Percentiles rank a stretch among this genome's conserved stretches.
These are phyloP conservation scores for Dasyornis broadbenti DNA, from an alignment of 2,113 vertebrate genomes.

Conservation along the genomic window DNA sequence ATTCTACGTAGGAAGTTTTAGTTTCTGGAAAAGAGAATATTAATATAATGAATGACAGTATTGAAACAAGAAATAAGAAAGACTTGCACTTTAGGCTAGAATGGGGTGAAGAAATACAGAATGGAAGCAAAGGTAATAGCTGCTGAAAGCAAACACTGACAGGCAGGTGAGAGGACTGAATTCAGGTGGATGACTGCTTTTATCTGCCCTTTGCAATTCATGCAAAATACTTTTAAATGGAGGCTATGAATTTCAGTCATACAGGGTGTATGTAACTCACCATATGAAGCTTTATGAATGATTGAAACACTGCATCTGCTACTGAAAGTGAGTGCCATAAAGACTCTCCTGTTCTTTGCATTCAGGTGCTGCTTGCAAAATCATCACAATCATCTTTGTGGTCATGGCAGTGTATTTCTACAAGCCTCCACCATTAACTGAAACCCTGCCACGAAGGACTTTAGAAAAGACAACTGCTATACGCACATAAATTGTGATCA, in stretches of 20 bases:
- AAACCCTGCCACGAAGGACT: not conserved
- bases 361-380: slow-evolving; percentile 75
- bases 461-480: not conserved
- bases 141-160: not conserved
- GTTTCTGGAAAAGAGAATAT: not conserved
- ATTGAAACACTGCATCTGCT: not conserved
- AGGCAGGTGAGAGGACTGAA: not conserved
- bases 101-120: not conserved
- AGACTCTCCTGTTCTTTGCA: not conserved
- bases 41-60: not conserved
- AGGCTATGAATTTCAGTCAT: not conserved
- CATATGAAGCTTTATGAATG: not conserved
- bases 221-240: not conserved
- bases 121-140: not conserved
- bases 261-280: not conserved
- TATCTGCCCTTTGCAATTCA: not conserved
- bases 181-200: not conserved
- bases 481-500: not conserved
- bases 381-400: slow-evolving; percentile 66
- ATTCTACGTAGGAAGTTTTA: not conserved
- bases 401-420: slow-evolving; percentile 67
- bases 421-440: slow-evolving; percentile 61
- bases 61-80: not conserved
- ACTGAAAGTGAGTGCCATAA: not conserved
- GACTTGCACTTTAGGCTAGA: not conserved